Evolutionary conservation across 1,140 invertebrate genomes (phyloP).

Genomic region (Drosophila nasuta): DNA sequence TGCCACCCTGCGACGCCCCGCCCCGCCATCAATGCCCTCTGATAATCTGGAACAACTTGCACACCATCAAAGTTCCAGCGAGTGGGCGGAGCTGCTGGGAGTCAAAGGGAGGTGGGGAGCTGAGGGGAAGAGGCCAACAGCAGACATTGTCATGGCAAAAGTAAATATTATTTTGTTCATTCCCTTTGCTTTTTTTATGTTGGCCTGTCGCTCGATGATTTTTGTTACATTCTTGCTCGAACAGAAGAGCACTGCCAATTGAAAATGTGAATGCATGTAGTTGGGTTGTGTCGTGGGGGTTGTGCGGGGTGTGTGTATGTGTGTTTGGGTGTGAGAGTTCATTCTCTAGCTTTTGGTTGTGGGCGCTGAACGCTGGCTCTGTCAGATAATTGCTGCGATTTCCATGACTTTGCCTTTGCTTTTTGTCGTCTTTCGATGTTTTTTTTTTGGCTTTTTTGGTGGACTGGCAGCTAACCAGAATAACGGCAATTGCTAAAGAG

Average conservation of each 20-base stretch:
- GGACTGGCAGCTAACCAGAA: not conserved
- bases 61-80: slow-evolving; percentile 63
- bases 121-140: slow-evolving; percentile 14
- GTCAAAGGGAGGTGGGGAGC: not conserved
- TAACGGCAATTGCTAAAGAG: slow-evolving; percentile 12
- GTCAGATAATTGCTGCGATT: slow-evolving; percentile 75
- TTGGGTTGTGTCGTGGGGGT: not conserved
- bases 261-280: slow-evolving; percentile 9
- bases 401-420: slow-evolving; percentile 59
- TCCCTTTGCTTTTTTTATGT: slow-evolving; percentile 19
- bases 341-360: slow-evolving; percentile 10
- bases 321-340: slow-evolving; percentile 10
- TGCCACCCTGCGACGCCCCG: not conserved
- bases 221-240: slow-evolving; percentile 52
- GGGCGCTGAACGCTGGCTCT: not conserved
- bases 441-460: slow-evolving; percentile 9
- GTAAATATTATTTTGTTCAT: slow-evolving; percentile 74
- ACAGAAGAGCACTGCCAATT: slow-evolving; percentile 22
- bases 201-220: slow-evolving; percentile 34
- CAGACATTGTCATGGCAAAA: slow-evolving; percentile 79
- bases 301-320: slow-evolving; percentile 5
- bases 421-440: slow-evolving; percentile 39
- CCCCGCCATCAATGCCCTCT: not conserved
- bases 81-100: not conserved
- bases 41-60: slow-evolving; percentile 60